phyloP scores from a whole-genome alignment of 2,888 invertebrate genomes.

The Spilosoma lubricipeda region DNA sequence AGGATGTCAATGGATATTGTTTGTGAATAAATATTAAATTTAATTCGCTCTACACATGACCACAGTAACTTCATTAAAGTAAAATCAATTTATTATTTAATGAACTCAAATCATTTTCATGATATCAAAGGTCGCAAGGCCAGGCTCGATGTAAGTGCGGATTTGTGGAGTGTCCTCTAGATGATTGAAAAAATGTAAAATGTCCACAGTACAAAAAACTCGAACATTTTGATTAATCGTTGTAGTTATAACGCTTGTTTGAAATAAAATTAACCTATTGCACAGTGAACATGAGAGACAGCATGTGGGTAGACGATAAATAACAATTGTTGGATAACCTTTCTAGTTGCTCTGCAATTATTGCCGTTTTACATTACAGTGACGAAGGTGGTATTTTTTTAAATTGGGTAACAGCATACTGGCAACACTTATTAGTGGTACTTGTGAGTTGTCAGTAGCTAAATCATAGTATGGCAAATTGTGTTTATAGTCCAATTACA shows the following conservation, averaged over 20 bases:
- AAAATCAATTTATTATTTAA: neutral
- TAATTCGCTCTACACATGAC: neutral
- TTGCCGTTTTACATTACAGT: neutral
- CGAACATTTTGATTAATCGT: constrained; percentile 34
- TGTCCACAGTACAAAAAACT: constrained; percentile 2
- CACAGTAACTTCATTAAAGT: neutral
- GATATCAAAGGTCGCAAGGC: neutral
- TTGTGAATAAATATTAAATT: neutral
- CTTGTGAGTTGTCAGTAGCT: neutral
- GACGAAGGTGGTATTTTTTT: neutral
- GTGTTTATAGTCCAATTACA: too few relatives aligned
- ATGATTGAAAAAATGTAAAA: constrained; percentile 7
- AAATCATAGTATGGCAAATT: too few relatives aligned
- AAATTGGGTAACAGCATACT: neutral
- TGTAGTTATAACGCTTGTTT: constrained; percentile 15
- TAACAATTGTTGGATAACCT: constrained; percentile 25
- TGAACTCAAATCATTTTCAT: constrained; percentile 3
- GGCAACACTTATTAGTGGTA: neutral
- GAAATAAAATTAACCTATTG: constrained; percentile 42
- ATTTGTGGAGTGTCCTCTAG: constrained; percentile 1
- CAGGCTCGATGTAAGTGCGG: neutral
- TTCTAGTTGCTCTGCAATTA: constrained; percentile 19
- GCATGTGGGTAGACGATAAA: constrained; percentile 36
- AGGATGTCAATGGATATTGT: neutral
- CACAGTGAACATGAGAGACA: constrained; percentile 17